Conservation (phyloP, 2,113 vertebrate species). For the Hirundichthys speculiger region DNA sequence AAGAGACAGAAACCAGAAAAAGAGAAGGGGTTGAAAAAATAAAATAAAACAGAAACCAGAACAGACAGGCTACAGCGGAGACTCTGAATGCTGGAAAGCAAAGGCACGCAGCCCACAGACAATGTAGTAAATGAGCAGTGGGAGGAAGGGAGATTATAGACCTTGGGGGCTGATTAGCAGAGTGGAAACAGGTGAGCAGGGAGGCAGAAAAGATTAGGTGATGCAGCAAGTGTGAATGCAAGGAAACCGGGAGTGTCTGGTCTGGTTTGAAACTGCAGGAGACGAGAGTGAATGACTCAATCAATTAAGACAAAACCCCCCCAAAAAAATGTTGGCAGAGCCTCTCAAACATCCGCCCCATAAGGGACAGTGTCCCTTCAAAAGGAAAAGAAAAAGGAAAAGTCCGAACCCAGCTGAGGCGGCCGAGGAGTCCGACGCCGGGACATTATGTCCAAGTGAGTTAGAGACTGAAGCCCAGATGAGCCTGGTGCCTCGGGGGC, state of each 20-base stretch:
- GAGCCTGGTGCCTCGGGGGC: too few relatives aligned
- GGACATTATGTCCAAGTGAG: neutral
- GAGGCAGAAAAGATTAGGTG: neutral
- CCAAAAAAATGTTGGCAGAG: slow-evolving; percentile 4
- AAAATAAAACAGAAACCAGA: neutral
- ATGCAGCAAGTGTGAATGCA: neutral
- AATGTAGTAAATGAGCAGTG: neutral
- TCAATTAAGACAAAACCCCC: slow-evolving; percentile 1
- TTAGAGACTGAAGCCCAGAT: neutral
- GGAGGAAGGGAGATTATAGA: neutral
- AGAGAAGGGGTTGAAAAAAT: neutral
- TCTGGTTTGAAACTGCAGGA: neutral
- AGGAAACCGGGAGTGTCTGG: neutral
- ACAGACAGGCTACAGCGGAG: neutral
- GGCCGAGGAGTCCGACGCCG: neutral
- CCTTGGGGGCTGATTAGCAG: slow-evolving; percentile 14
- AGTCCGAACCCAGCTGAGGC: neutral
- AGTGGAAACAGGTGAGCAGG: slow-evolving; percentile 13
- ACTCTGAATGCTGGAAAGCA: neutral
- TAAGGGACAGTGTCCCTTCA: neutral
- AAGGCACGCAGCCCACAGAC: neutral
- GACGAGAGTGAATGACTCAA: slow-evolving; percentile 18
- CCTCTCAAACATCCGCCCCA: too few relatives aligned
- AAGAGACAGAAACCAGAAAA: neutral
- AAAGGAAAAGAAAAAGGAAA: neutral